phyloP scores from a whole-genome alignment of 2,888 invertebrate species.

The Andrena fulva region DNA sequence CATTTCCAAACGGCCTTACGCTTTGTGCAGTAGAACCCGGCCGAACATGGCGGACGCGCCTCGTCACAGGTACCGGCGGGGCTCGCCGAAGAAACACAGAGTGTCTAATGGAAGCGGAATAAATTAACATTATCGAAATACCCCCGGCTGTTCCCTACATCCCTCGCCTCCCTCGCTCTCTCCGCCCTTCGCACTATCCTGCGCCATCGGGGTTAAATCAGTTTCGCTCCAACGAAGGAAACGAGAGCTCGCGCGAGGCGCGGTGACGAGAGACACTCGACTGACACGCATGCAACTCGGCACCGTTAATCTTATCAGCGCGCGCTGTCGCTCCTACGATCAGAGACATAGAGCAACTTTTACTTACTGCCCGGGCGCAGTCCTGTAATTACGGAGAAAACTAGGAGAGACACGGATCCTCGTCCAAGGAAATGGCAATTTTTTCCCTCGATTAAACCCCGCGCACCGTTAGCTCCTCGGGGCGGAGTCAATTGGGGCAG shows the following conservation, averaged over 20 bases:
- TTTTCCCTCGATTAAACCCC: constrained; percentile 9
- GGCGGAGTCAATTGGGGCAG: not conserved
- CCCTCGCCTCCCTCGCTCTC: not conserved
- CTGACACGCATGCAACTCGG: constrained; percentile 1
- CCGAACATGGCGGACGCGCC: constrained; percentile 6
- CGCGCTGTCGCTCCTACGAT: not conserved
- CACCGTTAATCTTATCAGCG: constrained; percentile 41
- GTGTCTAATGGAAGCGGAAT: constrained; percentile 29
- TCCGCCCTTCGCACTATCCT: not conserved
- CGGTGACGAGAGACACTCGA: not conserved
- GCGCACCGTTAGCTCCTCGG: constrained; percentile 11
- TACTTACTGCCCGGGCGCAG: constrained; percentile 11
- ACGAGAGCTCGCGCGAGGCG: not conserved
- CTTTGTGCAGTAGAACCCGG: constrained; percentile 56
- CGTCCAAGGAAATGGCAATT: constrained; percentile 25
- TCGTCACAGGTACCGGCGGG: constrained; percentile 8
- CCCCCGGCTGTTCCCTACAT: not conserved
- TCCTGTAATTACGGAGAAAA: constrained; percentile 13
- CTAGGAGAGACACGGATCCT: constrained; percentile 2
- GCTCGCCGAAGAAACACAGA: constrained; percentile 36
- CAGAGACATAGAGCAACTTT: not conserved
- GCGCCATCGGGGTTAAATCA: not conserved
- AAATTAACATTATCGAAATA: constrained; percentile 47
- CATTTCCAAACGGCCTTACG: constrained; percentile 64
- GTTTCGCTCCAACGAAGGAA: not conserved